Evolutionary conservation across 2,888 invertebrate species (phyloP).

Genomic region (Panzeria rudis): DNA sequence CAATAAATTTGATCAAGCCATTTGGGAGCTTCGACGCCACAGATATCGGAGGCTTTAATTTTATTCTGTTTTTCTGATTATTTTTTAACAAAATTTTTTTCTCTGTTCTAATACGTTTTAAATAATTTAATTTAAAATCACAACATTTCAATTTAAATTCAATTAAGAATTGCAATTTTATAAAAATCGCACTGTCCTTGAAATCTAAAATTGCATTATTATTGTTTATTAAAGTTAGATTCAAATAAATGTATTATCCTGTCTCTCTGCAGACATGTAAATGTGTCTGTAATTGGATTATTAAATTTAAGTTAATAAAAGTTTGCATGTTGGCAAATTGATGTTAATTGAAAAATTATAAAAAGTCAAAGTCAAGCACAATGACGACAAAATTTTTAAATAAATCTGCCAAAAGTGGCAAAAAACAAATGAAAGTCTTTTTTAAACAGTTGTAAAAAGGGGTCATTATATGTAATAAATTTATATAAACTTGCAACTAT

Average conservation of each 20-base stretch:
- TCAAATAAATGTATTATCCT: conserved; percentile 41
- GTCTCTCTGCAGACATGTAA: conserved; percentile 24
- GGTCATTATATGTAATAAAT: conserved; percentile 37
- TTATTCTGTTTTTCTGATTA: too few relatives aligned
- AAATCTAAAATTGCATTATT: conserved; percentile 1
- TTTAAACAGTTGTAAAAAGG: conserved; percentile 7
- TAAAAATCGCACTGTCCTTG: conserved; percentile 25
- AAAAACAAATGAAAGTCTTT: conserved; percentile 23
- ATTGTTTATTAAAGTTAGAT: not conserved
- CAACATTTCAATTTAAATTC: not conserved
- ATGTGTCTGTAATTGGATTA: conserved; percentile 61
- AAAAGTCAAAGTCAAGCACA: conserved; percentile 10
- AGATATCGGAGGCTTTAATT: too few relatives aligned
- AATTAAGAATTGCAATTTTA: not conserved
- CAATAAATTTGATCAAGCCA: too few relatives aligned
- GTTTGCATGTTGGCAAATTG: conserved; percentile 69
- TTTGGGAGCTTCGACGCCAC: too few relatives aligned
- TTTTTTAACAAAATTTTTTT: not conserved
- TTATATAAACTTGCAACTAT: not conserved
- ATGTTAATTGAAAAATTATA: conserved; percentile 64
- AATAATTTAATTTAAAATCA: not conserved
- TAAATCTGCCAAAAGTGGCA: conserved; percentile 58
- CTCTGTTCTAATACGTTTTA: not conserved
- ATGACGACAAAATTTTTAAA: conserved; percentile 10
- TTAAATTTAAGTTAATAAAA: conserved; percentile 62